Percentiles rank a stretch among this genome's conserved stretches.
Conservation (phyloP, 2,113 vertebrate species). For the Colossoma macropomum region DNA sequence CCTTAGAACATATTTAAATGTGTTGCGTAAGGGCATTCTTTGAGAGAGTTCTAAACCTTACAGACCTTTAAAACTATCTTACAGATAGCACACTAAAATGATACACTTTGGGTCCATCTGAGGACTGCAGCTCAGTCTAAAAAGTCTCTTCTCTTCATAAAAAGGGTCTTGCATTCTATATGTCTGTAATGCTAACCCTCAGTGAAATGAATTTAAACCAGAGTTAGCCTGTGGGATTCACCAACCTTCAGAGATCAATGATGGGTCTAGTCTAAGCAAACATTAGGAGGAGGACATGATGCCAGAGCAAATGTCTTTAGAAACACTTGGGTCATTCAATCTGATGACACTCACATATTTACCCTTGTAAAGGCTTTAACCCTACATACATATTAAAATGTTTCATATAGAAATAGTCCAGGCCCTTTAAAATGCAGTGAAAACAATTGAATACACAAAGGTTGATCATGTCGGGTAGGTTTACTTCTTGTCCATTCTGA, state of each 20-base stretch:
- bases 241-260: not conserved
- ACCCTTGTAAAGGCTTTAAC: not conserved
- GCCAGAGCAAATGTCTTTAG: not conserved
- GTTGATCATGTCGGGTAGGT: too few relatives aligned
- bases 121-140: not conserved
- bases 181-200: not conserved
- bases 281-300: not conserved
- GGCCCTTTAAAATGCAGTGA: not conserved
- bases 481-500: slow-evolving; percentile 50
- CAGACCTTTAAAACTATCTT: not conserved
- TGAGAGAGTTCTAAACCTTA: not conserved
- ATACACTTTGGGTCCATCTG: not conserved
- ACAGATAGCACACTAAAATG: not conserved
- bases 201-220: not conserved
- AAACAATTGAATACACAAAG: too few relatives aligned
- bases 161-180: not conserved
- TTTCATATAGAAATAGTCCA: slow-evolving; percentile 30
- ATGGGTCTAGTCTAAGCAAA: not conserved
- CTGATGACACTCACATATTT: not conserved
- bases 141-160: not conserved
- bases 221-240: not conserved
- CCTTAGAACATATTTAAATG: not conserved
- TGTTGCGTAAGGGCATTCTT: not conserved
- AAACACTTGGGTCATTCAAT: too few relatives aligned
- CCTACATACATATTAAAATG: slow-evolving; percentile 60